A percentile compares a stretch with the other conserved stretches of the same genome.
These are phyloP conservation scores for Papilio helenus DNA, from an alignment of 1,140 invertebrate species.

Conservation along the genomic window DNA sequence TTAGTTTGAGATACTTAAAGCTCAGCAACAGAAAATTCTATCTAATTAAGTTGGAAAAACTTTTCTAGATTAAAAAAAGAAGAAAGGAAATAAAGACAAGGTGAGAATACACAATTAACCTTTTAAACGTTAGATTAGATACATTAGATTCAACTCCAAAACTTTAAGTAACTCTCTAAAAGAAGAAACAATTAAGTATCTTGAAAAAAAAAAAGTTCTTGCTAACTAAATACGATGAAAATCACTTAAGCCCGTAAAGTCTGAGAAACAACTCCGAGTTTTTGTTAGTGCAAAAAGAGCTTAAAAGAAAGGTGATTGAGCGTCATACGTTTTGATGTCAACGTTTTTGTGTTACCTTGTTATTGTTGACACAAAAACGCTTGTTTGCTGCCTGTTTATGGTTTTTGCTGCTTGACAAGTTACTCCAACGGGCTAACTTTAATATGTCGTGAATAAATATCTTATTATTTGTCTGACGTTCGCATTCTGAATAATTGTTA, in stretches of 20 bases:
- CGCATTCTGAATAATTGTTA: slow-evolving; percentile 33
- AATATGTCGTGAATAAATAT: slow-evolving; percentile 72
- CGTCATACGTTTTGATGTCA: slow-evolving; percentile 70
- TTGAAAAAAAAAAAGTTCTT: slow-evolving; percentile 60
- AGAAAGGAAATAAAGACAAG: slow-evolving; percentile 15
- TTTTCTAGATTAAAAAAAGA: not conserved
- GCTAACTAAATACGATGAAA: slow-evolving; percentile 68
- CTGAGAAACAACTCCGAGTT: slow-evolving; percentile 54
- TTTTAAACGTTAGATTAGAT: slow-evolving; percentile 27
- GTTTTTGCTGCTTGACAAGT: slow-evolving; percentile 74
- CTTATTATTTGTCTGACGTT: slow-evolving; percentile 60
- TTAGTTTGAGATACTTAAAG: not conserved
- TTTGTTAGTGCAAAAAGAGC: slow-evolving; percentile 56
- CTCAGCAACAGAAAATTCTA: not conserved
- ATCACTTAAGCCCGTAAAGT: slow-evolving; percentile 65
- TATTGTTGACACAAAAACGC: slow-evolving; percentile 61
- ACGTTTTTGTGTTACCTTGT: slow-evolving; percentile 63
- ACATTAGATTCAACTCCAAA: slow-evolving; percentile 16
- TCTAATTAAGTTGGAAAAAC: not conserved
- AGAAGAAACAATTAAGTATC: slow-evolving; percentile 68
- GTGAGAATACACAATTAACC: slow-evolving; percentile 24
- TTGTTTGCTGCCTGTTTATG: slow-evolving; percentile 59
- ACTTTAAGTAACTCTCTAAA: slow-evolving; percentile 24
- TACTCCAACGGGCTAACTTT: slow-evolving; percentile 56
- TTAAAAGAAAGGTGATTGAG: slow-evolving; percentile 52